Conservation (phyloP, 2,888 invertebrate species). For the Trachelus tabidus region DNA sequence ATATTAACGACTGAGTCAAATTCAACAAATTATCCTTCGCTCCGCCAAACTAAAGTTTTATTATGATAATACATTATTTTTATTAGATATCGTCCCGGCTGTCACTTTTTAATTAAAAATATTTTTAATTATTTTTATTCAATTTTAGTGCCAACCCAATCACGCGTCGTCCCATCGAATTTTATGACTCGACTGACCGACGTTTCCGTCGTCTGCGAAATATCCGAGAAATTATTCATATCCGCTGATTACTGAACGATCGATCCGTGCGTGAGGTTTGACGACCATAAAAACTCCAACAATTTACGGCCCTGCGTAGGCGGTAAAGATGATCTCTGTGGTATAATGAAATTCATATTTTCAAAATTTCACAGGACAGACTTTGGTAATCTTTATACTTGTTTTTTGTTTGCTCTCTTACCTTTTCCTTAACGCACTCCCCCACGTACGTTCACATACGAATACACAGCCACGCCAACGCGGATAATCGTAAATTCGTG, state of each 20-base stretch:
- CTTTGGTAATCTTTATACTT: neutral
- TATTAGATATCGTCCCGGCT: rapidly evolving
- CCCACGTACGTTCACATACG: neutral
- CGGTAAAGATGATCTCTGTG: neutral
- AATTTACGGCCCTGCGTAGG: neutral
- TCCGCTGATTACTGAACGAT: neutral
- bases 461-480: neutral
- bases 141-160: neutral
- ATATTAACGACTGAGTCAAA: neutral
- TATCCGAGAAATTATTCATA: neutral
- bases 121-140: neutral
- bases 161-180: neutral
- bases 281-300: neutral
- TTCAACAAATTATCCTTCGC: neutral
- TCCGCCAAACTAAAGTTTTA: neutral
- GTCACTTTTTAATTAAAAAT: neutral
- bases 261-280: neutral
- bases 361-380: neutral
- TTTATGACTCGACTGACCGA: neutral
- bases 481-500: neutral
- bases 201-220: neutral
- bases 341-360: neutral
- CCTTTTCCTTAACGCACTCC: neutral
- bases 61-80: neutral
- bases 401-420: neutral